Evolutionary conservation across 2,888 invertebrate genomes (phyloP).

Genomic region (Bembecia ichneumoniformis): DNA sequence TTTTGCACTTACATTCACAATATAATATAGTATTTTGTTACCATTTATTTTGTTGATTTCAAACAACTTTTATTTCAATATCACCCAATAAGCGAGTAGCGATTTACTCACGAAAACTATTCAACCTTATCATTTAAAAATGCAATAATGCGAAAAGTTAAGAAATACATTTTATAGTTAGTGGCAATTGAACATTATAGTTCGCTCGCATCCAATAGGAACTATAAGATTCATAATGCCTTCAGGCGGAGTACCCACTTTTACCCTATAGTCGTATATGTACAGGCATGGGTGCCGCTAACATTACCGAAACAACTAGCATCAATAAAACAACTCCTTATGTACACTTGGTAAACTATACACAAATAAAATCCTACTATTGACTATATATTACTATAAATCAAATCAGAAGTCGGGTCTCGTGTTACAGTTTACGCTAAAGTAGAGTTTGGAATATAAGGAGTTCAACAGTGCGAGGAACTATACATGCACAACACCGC

Average conservation of each 20-base stretch:
- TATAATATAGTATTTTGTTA: slow-evolving; percentile 62
- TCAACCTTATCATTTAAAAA: slow-evolving; percentile 63
- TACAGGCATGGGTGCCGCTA: slow-evolving; percentile 40
- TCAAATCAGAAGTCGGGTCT: slow-evolving; percentile 52
- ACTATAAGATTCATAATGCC: slow-evolving; percentile 73
- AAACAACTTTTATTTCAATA: slow-evolving; percentile 65
- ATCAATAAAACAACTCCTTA: slow-evolving; percentile 58
- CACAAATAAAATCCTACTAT: slow-evolving; percentile 24
- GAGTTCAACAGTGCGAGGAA: slow-evolving; percentile 69
- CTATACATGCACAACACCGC: slow-evolving; percentile 70
- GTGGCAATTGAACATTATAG: slow-evolving; percentile 72
- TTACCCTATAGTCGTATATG: slow-evolving; percentile 30
- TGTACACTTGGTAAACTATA: slow-evolving; percentile 54
- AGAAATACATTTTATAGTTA: slow-evolving; percentile 65
- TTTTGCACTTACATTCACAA: slow-evolving; percentile 72
- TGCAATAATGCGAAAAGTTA: slow-evolving; percentile 71
- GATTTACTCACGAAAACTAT: slow-evolving; percentile 64
- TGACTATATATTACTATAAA: slow-evolving; percentile 18
- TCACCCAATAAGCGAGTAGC: slow-evolving; percentile 71
- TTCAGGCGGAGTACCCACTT: slow-evolving; percentile 31
- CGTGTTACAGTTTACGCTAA: slow-evolving; percentile 64
- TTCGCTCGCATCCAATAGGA: slow-evolving; percentile 71
- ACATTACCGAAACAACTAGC: slow-evolving; percentile 58
- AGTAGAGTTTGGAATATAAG: slow-evolving; percentile 70
- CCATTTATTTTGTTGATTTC: slow-evolving; percentile 51